These are phyloP conservation scores for Serranus cabrilla DNA, from an alignment of 2,797 vertebrate genomes.

Conservation along the genomic window DNA sequence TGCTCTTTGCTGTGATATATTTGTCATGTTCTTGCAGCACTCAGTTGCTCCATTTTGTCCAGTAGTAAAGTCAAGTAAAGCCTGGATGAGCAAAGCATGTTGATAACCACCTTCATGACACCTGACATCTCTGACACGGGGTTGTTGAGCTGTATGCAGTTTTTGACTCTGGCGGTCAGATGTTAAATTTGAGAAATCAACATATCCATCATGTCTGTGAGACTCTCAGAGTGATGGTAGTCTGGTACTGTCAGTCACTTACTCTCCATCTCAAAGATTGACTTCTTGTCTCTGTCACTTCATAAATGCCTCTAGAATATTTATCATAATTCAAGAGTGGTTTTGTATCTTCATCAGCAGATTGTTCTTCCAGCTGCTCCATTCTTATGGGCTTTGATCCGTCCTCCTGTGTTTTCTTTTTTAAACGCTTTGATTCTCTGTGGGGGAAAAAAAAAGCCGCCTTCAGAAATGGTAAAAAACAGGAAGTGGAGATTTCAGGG, in stretches of 20 bases:
- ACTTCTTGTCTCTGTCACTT: conserved; percentile 1
- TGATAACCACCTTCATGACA: no score
- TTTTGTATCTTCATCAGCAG: background rate
- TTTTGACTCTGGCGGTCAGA: background rate
- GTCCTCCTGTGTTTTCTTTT: background rate
- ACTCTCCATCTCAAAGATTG: background rate
- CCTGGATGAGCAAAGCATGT: no score
- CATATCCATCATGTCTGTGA: conserved; percentile 1
- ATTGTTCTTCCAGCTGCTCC: background rate
- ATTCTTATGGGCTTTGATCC: background rate
- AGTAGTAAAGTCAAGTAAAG: no score
- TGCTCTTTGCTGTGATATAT: no score
- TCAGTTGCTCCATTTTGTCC: no score
- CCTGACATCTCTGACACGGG: no score
- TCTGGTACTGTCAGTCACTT: conserved; percentile 9
- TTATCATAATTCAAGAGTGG: background rate
- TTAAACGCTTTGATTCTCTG: background rate
- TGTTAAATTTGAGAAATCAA: conserved; percentile 20
- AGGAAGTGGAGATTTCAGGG: background rate
- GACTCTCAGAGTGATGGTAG: background rate
- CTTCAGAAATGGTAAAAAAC: background rate
- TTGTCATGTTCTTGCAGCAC: no score
- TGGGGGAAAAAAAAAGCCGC: background rate
- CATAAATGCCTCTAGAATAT: background rate
- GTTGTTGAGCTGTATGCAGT: no score